Conservation (phyloP, 2,797 vertebrate genomes). For the Uromys caudimaculatus region DNA sequence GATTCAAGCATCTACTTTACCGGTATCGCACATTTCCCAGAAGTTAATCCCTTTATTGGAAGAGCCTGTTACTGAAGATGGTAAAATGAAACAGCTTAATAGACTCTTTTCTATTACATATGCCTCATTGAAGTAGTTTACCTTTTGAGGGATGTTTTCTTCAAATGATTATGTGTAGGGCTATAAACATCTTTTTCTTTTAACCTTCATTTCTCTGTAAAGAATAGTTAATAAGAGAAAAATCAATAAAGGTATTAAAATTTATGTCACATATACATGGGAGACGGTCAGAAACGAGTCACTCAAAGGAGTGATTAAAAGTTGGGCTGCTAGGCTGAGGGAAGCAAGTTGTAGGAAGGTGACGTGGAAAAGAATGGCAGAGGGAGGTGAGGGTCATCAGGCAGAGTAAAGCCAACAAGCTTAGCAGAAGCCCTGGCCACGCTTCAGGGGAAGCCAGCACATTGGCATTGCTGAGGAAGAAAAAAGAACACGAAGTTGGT, state of each 20-base stretch:
- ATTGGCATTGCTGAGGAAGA: background rate
- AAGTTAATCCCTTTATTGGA: conserved; percentile 89
- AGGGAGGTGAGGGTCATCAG: background rate
- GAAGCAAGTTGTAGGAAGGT: background rate
- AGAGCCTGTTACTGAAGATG: conserved; percentile 92
- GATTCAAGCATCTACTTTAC: conserved; percentile 81
- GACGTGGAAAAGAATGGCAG: background rate
- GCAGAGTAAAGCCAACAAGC: background rate
- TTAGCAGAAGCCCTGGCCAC: too few relatives aligned
- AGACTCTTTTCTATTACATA: conserved; percentile 23
- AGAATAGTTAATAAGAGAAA: background rate
- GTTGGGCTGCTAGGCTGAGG: background rate
- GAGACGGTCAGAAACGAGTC: background rate
- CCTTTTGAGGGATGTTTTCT: conserved; percentile 32
- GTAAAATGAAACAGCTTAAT: conserved; percentile 85
- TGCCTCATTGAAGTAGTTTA: conserved; percentile 14
- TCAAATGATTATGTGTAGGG: background rate
- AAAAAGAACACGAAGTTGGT: background rate
- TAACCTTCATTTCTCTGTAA: background rate
- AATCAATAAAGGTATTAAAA: background rate
- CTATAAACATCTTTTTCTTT: background rate
- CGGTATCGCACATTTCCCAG: conserved; percentile 90
- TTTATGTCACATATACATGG: background rate
- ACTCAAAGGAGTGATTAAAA: background rate
- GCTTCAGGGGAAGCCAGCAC: background rate